phyloP scores from a whole-genome alignment of 2,113 vertebrate species.

The Calidris pugnax region DNA sequence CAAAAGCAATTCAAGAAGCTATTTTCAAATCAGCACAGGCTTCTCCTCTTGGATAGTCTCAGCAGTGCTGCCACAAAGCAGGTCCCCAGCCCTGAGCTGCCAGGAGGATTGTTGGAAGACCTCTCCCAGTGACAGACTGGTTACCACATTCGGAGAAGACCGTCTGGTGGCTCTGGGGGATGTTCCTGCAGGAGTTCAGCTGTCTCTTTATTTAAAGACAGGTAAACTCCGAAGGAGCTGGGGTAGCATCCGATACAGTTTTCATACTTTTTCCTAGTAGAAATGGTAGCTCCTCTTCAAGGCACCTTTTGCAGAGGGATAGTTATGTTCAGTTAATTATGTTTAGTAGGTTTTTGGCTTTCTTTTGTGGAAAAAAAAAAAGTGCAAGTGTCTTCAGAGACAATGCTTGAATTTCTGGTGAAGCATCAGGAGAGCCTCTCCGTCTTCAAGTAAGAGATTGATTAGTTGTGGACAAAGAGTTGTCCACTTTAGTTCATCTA shows the following conservation, averaged over 20 bases:
- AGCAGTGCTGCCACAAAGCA: background rate
- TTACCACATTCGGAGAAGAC: background rate
- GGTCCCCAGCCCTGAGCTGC: background rate
- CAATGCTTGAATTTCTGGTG: background rate
- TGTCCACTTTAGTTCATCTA: background rate
- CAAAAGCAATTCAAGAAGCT: background rate
- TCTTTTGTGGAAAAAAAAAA: background rate
- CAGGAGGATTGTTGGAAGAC: background rate
- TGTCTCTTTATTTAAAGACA: accelerated
- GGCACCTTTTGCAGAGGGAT: background rate
- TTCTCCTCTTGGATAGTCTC: background rate
- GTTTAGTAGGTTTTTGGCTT: accelerated
- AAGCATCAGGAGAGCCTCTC: background rate
- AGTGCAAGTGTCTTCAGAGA: background rate
- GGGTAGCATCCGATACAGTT: background rate
- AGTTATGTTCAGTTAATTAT: too few species aligned
- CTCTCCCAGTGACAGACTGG: background rate
- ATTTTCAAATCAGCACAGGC: background rate
- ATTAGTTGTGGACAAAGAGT: accelerated
- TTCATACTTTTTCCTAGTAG: background rate
- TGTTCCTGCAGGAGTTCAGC: background rate
- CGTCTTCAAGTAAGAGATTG: background rate
- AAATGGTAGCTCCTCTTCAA: background rate
- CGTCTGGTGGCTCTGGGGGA: background rate
- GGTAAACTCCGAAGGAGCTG: background rate